Evolutionary conservation across 2,888 invertebrate genomes (phyloP), one percentile per base, ranked within the genome.

Genomic region (Smittia sp.): DNA sequence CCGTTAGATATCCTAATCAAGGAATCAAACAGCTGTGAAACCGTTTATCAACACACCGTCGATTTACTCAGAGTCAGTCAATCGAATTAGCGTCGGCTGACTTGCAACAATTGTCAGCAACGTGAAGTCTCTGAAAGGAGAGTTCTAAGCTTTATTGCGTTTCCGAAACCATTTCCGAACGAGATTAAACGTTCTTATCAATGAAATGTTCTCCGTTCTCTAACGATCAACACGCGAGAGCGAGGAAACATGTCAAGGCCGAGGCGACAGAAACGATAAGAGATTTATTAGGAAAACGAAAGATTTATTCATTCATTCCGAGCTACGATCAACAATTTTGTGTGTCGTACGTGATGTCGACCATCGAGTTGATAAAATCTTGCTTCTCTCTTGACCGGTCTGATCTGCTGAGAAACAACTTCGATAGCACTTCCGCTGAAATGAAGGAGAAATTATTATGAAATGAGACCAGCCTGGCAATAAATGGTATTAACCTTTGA

Each of bases 1-100:
- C 92, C 93, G 0, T 13, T 58, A 1, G 58, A n/a, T 46, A 46
- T 11, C 46, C n/a, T 3, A 11, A 2, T 22, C 58, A 18, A 58
- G n/a, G 15, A 46, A 46, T 46, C 46, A 11, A 46, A 13, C n/a
- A n/a, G n/a, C n/a, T n/a, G n/a, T n/a, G 46, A 46, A 46, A 15
- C 4, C 7, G 4, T 58, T 13, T 58, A 22, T 22, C 20, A 58
- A 58, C 9, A 22, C 58, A 58, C 22, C 22, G 58, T 58, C 92
- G 92, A 77, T n/a, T n/a, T n/a, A n/a, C n/a, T n/a, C n/a, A n/a
- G n/a, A n/a, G n/a, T n/a, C n/a, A n/a, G n/a, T n/a, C n/a, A n/a
- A n/a, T n/a, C n/a, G n/a, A n/a, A n/a, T n/a, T n/a, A n/a, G n/a
- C n/a, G n/a, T n/a, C n/a, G n/a, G n/a, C n/a, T n/a, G n/a, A n/a